Base-by-base conservation (phyloP, 2,888 invertebrate genomes). In the Diabrotica balteata region DNA sequence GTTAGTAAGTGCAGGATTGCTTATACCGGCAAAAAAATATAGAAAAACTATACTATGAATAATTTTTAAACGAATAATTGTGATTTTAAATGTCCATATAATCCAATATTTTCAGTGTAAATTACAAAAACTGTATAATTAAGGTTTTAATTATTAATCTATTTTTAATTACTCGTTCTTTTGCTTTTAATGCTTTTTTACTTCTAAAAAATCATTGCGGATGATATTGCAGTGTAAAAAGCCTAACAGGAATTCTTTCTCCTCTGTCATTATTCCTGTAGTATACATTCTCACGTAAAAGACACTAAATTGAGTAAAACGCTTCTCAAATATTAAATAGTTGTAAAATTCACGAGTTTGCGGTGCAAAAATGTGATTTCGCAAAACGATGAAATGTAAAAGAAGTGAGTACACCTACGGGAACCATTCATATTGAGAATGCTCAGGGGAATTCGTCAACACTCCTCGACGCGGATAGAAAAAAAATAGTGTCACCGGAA, bases 291-390 rank as follows among this genome's bases (percentile, higher is more conserved):
- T 70, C 68, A 64, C 68, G 67, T 66, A 63, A 61, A 63, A 51
- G 59, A 63, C 68, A 64, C 68, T 66, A 61, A 63, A 63, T 68
- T 58, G 60, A 58, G 55, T 53, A 69, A 59, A 67, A 72, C 67
- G 59, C 68, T 68, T 61, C 62, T 68, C 66, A 73, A 77, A 76
- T 77, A 78, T 77, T 78, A 75, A 77, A 74, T 73, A 73, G 73
- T 67, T 75, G 75, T 77, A 78, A 77, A 76, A 77, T 78, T 78
- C 75, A 71, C 68, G 76, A 77, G 74, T 76, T 76, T 72, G 74
- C 68, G 70, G 74, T 72, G 76, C 75, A 75, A 76, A 78, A 79
- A 78, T 78, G 76, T 75, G 77, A 77, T 79, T 78, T 78, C 71
- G 63, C 71, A 74, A 74, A 77, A 78, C 76, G 78, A 78, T 78